These are phyloP conservation scores for Diplodus puntazzo DNA, from an alignment of 2,797 vertebrate genomes.

Conservation along the genomic window DNA sequence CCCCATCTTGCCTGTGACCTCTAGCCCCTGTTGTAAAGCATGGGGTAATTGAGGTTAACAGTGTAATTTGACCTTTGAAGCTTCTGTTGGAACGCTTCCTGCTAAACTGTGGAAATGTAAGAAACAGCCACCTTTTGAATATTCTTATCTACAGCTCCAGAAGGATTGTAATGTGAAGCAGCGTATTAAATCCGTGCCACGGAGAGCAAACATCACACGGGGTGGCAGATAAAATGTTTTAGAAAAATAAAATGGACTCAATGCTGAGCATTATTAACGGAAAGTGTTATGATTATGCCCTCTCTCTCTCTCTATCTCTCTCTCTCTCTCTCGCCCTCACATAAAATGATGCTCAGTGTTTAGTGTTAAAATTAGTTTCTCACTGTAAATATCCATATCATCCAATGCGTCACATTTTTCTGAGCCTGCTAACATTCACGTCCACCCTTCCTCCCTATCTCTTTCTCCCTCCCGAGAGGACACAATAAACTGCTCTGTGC, in stretches of 20 bases:
- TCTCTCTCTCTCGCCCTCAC: conserved; percentile 3
- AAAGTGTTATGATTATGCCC: conserved; percentile 14
- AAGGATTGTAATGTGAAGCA: conserved; percentile 51
- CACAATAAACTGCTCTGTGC: conserved; percentile 20
- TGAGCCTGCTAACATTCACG: neutral
- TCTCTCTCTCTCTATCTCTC: conserved; percentile 2
- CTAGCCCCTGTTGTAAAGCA: conserved; percentile 54
- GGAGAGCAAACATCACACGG: conserved; percentile 38
- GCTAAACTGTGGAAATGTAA: conserved; percentile 49
- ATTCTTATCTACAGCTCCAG: conserved; percentile 67
- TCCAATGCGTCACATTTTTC: conserved; percentile 2
- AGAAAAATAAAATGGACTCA: conserved; percentile 33
- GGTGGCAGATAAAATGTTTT: conserved; percentile 28
- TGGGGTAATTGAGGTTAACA: conserved; percentile 79
- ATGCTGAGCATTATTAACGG: conserved; percentile 23
- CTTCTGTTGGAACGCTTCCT: conserved; percentile 33
- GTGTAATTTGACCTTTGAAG: conserved; percentile 67
- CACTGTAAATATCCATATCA: conserved; percentile 35
- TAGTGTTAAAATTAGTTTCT: conserved; percentile 32
- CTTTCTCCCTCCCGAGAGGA: conserved; percentile 18
- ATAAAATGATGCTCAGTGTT: conserved; percentile 24
- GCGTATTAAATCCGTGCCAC: conserved; percentile 37
- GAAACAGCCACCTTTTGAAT: conserved; percentile 57
- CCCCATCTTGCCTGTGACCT: conserved; percentile 64
- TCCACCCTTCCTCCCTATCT: neutral